Evolutionary conservation across 2,888 invertebrate species (phyloP), one percentile per base, ranked within the genome.

Genomic region (Morpho achilles): DNA sequence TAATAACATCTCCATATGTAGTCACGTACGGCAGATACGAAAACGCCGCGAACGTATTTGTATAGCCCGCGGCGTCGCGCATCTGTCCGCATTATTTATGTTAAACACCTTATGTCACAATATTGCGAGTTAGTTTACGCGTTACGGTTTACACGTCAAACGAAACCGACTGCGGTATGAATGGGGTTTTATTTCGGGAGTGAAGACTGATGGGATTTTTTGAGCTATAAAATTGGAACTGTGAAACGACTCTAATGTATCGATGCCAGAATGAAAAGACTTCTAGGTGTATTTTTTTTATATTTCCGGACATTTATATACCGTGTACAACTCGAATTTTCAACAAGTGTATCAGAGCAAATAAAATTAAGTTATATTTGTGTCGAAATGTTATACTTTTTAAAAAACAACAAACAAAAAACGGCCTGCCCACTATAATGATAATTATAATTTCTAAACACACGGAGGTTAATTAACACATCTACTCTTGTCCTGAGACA

Each of bases 31-130:
- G 73, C 73, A 74, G 76, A 79, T 79, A 81, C 70, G 79, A 77
- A 75, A 74, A 76, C 79, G 77, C 80, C 79, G 78, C 75, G 78
- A 80, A 81, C 82, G 84, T 87, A 87, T 88, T 87, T 87, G 87
- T 79, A 71, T 73, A 69, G 87, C 90, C 88, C 74, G 81, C 77
- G 90, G 90, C 90, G 69, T 67, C 77, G 79, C 89, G 81, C 90
- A 89, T 88, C 90, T 90, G 90, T 84, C 73, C 82, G 81, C 80
- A 88, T 89, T 89, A 90, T 89, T 89, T 90, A 90, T 89, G 90
- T 88, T 89, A 89, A 89, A 89, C 87, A 89, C 90, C 90, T 88
- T 89, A 88, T 89, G 90, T 88, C 90, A 87, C 87, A 87, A 90
- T 90, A 89, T 87, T 76, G 81, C 84, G 83, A 87, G 87, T 87